These are phyloP conservation scores for Propithecus perrieri DNA, from an alignment of 2,797 vertebrate genomes.

Conservation along the genomic window DNA sequence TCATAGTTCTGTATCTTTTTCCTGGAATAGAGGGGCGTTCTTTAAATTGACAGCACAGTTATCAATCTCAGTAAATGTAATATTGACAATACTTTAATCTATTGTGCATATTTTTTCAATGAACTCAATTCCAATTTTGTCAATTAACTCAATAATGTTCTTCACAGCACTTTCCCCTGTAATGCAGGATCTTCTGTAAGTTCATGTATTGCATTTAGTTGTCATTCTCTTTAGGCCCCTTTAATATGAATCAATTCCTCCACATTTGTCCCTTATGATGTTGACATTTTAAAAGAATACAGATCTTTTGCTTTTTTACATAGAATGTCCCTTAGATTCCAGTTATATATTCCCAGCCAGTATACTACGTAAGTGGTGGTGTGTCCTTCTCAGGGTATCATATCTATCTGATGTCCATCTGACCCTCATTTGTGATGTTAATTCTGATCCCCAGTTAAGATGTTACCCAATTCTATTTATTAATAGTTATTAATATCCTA, in stretches of 20 bases:
- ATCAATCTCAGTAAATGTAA: neutral
- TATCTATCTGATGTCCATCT: neutral
- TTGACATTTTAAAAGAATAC: conserved; percentile 6
- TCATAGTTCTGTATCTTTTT: neutral
- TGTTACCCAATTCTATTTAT: neutral
- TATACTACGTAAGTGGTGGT: neutral
- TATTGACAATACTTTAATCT: neutral
- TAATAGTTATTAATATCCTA: conserved; percentile 7
- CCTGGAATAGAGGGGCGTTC: neutral
- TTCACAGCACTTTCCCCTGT: neutral
- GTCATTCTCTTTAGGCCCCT: neutral
- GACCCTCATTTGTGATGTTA: neutral
- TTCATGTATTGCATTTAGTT: neutral
- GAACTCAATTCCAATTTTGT: neutral
- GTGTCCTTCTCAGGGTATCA: neutral
- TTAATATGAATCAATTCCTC: neutral
- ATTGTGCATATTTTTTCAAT: neutral
- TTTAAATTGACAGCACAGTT: neutral
- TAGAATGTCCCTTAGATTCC: neutral
- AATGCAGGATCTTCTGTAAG: neutral
- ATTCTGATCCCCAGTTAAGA: neutral
- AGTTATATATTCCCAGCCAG: neutral
- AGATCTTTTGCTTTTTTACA: neutral
- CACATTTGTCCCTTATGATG: neutral
- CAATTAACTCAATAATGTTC: neutral